Conservation (phyloP, 2,113 vertebrate species). For the Lamprologus sp. region DNA sequence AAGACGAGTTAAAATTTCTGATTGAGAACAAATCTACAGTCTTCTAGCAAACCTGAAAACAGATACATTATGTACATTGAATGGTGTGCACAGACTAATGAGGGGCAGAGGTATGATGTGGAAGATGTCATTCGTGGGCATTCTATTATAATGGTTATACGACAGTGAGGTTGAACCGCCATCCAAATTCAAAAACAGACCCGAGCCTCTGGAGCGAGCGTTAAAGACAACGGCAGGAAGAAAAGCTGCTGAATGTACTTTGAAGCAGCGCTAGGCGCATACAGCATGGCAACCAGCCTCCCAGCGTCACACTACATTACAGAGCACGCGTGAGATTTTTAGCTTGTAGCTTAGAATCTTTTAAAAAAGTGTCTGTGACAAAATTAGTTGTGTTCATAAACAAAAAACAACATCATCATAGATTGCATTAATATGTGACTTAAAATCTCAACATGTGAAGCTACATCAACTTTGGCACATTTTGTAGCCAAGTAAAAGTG, state of each 20-base stretch:
- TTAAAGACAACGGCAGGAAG: not conserved
- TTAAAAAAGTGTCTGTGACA: rapidly evolving
- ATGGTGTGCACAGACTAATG: constrained; percentile 50
- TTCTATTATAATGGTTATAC: not conserved
- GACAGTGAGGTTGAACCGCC: not conserved
- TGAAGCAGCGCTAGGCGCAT: not conserved
- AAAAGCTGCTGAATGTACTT: not conserved
- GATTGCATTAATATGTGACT: not conserved
- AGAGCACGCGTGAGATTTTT: not conserved
- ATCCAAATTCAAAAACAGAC: not conserved
- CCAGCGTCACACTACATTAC: not conserved
- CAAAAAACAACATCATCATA: not conserved
- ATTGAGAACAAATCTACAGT: constrained; percentile 64
- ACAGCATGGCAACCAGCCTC: not conserved
- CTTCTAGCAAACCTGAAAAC: constrained; percentile 59
- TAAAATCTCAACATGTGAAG: not conserved
- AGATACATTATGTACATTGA: constrained; percentile 62
- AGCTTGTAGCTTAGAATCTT: not conserved
- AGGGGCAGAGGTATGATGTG: not conserved
- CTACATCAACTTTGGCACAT: not conserved
- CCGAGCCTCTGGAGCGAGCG: not conserved
- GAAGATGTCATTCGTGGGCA: not conserved
- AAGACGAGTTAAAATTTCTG: constrained; percentile 55
- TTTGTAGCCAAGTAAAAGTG: not conserved
- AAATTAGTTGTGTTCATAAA: not conserved